Percentiles rank a stretch among this genome's conserved stretches.
Evolutionary conservation across 1,140 invertebrate species (phyloP).

Genomic region (Camponotus floridanus): DNA sequence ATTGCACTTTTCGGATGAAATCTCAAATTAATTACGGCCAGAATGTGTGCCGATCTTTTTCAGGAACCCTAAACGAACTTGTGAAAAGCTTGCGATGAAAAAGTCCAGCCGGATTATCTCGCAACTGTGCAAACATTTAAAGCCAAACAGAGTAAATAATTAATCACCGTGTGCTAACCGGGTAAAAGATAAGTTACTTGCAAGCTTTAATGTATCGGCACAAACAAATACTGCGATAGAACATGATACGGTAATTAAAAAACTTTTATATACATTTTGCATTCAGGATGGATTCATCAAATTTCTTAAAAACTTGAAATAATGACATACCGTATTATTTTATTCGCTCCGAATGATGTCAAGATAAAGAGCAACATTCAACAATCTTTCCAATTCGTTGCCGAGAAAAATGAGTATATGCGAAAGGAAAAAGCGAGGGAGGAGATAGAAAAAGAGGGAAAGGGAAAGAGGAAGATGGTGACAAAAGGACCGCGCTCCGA

Average conservation of each 20-base stretch:
- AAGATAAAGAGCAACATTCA: slow-evolving; percentile 32
- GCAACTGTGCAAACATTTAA: neutral
- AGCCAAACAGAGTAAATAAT: slow-evolving; percentile 45
- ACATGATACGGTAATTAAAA: neutral
- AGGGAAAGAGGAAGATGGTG: neutral
- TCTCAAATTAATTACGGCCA: slow-evolving; percentile 39
- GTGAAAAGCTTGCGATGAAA: slow-evolving; percentile 41
- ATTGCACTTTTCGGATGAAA: neutral
- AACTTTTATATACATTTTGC: neutral
- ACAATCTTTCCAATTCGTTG: neutral
- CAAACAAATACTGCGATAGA: neutral
- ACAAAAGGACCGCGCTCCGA: neutral
- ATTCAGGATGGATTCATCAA: neutral
- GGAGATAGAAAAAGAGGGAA: neutral
- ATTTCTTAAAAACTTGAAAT: neutral
- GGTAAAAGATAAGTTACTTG: slow-evolving; percentile 54
- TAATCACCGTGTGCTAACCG: slow-evolving; percentile 43
- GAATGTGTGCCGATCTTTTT: slow-evolving; percentile 25
- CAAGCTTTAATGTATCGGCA: slow-evolving; percentile 9
- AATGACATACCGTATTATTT: neutral
- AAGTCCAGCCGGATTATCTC: slow-evolving; percentile 47
- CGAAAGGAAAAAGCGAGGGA: neutral
- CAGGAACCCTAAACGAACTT: slow-evolving; percentile 2
- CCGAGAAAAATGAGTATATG: neutral
- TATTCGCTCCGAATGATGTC: neutral